These are phyloP conservation scores for Phenganax subtilis DNA, from an alignment of 92 coral and sea anemone species.

Conservation along the genomic window DNA sequence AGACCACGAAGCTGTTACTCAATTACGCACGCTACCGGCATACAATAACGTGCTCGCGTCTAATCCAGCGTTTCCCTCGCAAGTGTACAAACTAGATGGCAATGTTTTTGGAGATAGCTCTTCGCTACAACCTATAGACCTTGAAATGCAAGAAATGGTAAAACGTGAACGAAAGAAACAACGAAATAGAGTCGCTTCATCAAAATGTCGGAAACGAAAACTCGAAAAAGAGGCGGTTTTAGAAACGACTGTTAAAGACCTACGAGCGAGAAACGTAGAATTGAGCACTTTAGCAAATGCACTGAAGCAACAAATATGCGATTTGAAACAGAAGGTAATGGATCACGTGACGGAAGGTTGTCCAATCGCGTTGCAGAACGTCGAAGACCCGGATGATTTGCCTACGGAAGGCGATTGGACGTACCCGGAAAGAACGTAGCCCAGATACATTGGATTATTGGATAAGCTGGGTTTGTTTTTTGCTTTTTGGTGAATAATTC, in stretches of 20 bases:
- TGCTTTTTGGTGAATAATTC: too few relatives aligned
- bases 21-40: constrained; percentile 74
- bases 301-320: constrained; percentile 95
- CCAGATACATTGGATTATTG: neutral
- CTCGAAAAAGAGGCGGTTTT: constrained; percentile 91
- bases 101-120: constrained; percentile 69
- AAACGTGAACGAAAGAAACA: constrained; percentile 97
- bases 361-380: constrained; percentile 90
- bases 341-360: constrained; percentile 99
- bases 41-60: constrained; percentile 69
- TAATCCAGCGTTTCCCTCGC: constrained; percentile 42
- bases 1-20: constrained; percentile 53
- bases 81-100: constrained; percentile 62
- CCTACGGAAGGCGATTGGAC: constrained; percentile 24
- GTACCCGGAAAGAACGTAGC: constrained; percentile 25
- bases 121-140: constrained; percentile 79
- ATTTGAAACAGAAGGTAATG: constrained; percentile 92
- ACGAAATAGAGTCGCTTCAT: constrained; percentile 95
- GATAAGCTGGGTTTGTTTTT: neutral
- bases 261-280: constrained; percentile 86
- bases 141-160: constrained; percentile 95
- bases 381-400: constrained; percentile 28
- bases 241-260: constrained; percentile 80
- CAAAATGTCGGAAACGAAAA: constrained; percentile 92
- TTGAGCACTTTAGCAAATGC: constrained; percentile 92